Evolutionary conservation across 2,797 vertebrate species (phyloP).

Genomic region (Sebastes elongatus): DNA sequence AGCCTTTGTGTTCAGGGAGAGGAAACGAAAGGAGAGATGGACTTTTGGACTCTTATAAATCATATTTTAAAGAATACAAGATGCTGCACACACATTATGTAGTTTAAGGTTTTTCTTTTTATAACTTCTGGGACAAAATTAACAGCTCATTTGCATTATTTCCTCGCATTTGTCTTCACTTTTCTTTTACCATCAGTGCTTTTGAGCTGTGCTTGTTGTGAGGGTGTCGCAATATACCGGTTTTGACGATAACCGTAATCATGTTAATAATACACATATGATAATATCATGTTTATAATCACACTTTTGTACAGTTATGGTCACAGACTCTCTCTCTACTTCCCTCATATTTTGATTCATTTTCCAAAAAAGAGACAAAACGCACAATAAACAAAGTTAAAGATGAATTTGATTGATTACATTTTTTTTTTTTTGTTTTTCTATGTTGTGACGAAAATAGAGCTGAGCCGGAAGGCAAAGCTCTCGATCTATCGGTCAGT

Average conservation of each 20-base stretch:
- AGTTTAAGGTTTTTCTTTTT: background rate
- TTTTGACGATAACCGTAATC: too few relatives aligned
- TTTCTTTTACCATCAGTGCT: background rate
- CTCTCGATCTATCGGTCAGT: too few relatives aligned
- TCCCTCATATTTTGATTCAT: background rate
- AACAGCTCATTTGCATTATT: background rate
- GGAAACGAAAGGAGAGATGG: background rate
- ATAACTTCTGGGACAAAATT: background rate
- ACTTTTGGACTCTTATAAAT: background rate
- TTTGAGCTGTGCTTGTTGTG: background rate
- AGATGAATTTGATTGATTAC: too few relatives aligned
- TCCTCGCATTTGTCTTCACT: background rate
- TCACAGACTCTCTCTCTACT: background rate
- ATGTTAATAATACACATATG: background rate
- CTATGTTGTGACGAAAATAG: too few relatives aligned
- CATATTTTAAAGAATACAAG: background rate
- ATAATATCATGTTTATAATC: background rate
- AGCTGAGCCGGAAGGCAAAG: too few relatives aligned
- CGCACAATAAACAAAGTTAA: too few relatives aligned
- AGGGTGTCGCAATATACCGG: rapidly evolving
- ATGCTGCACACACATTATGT: background rate
- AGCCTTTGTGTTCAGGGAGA: background rate
- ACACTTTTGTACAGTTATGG: background rate
- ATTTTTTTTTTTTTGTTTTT: too few relatives aligned
- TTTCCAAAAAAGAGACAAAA: background rate